Conservation (phyloP, 1,140 invertebrate genomes). For the Eubasilissa regina region DNA sequence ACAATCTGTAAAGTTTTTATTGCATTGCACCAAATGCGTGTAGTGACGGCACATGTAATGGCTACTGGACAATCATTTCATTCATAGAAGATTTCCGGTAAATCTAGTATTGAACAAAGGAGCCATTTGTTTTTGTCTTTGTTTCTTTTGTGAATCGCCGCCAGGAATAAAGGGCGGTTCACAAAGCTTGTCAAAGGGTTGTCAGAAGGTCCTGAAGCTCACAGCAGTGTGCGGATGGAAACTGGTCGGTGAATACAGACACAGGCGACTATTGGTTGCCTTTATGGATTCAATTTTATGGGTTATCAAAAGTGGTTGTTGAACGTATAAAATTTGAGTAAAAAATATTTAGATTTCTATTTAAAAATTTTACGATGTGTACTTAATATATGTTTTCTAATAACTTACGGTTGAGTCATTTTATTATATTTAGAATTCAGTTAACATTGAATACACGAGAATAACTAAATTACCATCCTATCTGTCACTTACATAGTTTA, state of each 20-base stretch:
- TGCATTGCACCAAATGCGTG: constrained; percentile 18
- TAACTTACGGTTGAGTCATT: too few species aligned
- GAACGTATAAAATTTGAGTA: too few species aligned
- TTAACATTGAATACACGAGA: too few species aligned
- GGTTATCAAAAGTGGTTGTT: too few species aligned
- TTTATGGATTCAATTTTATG: too few species aligned
- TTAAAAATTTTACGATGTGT: too few species aligned
- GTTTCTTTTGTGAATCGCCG: constrained; percentile 39
- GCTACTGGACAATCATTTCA: constrained; percentile 15
- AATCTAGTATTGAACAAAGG: constrained; percentile 58
- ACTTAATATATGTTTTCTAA: too few species aligned
- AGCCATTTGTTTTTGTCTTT: constrained; percentile 57
- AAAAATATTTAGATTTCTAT: too few species aligned
- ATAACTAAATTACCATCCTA: too few species aligned
- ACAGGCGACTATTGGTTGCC: too few species aligned
- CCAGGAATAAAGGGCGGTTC: constrained; percentile 56
- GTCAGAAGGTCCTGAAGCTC: background rate
- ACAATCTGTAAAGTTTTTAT: background rate
- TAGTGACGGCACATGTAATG: background rate
- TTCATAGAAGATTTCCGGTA: constrained; percentile 54
- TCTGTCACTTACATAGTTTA: too few species aligned
- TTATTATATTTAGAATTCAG: too few species aligned
- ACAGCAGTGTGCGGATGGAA: background rate
- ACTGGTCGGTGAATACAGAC: background rate
- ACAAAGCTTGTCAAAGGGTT: constrained; percentile 55